Base-by-base conservation (phyloP, 2,113 vertebrate genomes). In the Hydropotes inermis region DNA sequence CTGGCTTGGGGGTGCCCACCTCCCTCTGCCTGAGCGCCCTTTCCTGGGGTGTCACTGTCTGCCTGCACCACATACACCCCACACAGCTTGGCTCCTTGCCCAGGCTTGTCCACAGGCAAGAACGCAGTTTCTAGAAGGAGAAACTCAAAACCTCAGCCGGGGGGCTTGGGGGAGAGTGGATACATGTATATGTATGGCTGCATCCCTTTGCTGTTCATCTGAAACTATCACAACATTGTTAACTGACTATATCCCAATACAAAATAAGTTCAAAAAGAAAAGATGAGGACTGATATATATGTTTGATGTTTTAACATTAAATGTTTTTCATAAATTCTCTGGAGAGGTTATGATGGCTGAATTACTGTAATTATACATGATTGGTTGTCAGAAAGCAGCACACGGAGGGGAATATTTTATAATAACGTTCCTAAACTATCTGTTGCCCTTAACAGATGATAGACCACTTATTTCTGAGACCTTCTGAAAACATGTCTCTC, bases 1-100 rank as follows among this genome's bases (percentile, higher is more conserved):
- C 21, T 17, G 17, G 64, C 25, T 1, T 1, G 1, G 12, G 16
- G 60, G 28, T 60, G 7, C 1, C 45, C 0, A 0, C 2, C 28
- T 19, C 39, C 6, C 79, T 74, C 6, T 15, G 74, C 57, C 12
- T 27, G 27, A 9, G 39, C 3, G 0, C 9, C 13, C 25, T 50
- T 19, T 19, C 12, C 5, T 6, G 17, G 15, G 6, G 43, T 16
- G 17, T 8, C 54, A 17, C 30, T 14, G 19, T 10, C 1, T 54
- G 2, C 43, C 5, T 25, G 43, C 14, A 1, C 28, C 9, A 21
- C 13, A 1, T 1, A 1, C 1, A 7, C 17, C 64, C 61, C 2
- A 5, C 1, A 0, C 6, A 12, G 64, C 30, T 12, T 15, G 30
- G 28, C 15, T 54, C 1, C 54, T 67, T 14, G 13, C 28, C 16